Conservation (phyloP, 2,888 invertebrate species). For the Unio pictorum region DNA sequence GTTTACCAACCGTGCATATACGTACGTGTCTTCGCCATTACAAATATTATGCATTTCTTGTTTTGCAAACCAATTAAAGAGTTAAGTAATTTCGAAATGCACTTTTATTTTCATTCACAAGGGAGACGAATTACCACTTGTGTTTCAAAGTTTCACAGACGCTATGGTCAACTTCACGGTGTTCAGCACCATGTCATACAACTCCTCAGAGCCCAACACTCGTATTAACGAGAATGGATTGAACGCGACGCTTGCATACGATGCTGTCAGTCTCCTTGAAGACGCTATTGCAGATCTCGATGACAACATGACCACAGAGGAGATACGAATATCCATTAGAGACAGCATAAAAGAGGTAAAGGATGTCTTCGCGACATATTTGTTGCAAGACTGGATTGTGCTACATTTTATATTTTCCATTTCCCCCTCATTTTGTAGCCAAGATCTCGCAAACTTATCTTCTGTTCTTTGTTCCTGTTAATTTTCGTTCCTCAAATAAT, state of each 20-base stretch:
- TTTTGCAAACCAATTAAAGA: too few relatives aligned
- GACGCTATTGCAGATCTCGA: slow-evolving; percentile 8
- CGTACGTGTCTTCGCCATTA: too few relatives aligned
- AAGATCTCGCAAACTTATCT: too few relatives aligned
- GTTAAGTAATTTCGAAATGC: neutral
- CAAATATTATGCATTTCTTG: too few relatives aligned
- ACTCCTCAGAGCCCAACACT: slow-evolving; percentile 13
- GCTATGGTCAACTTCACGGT: slow-evolving; percentile 58
- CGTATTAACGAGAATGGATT: slow-evolving; percentile 12
- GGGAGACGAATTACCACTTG: slow-evolving; percentile 46
- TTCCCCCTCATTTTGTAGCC: too few relatives aligned
- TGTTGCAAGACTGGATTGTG: too few relatives aligned
- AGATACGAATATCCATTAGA: slow-evolving; percentile 20
- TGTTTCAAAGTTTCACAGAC: slow-evolving; percentile 45
- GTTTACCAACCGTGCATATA: too few relatives aligned
- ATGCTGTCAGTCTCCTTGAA: slow-evolving; percentile 23
- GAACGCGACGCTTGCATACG: slow-evolving; percentile 32
- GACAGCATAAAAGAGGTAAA: slow-evolving; percentile 26
- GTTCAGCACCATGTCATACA: slow-evolving; percentile 44
- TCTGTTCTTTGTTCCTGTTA: too few relatives aligned
- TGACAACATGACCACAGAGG: slow-evolving; percentile 14
- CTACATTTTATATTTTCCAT: too few relatives aligned
- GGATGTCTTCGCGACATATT: too few relatives aligned
- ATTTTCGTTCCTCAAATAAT: too few relatives aligned
- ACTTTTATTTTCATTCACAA: slow-evolving; percentile 11